A percentile compares a stretch with the other conserved stretches of the same genome.
These are phyloP conservation scores for Peribatodes rhomboidaria DNA, from an alignment of 2,888 invertebrate genomes.

Conservation along the genomic window DNA sequence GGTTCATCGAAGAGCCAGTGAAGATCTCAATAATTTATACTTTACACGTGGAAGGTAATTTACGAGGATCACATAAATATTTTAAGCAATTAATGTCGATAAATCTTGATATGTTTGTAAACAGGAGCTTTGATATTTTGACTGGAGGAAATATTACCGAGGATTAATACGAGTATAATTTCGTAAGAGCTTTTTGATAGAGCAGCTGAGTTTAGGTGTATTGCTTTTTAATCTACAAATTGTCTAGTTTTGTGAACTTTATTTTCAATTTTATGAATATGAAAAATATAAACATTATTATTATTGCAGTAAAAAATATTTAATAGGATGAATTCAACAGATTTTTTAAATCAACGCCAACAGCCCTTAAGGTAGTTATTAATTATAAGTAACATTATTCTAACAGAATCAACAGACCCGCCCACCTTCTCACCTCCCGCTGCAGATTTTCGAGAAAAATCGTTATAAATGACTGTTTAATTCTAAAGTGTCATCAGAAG, in stretches of 20 bases:
- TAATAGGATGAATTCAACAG: no score
- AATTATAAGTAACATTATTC: no score
- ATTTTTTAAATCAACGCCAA: no score
- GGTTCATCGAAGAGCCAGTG: background rate
- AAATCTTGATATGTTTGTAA: constrained; percentile 23
- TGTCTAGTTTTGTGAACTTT: no score
- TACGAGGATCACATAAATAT: constrained; percentile 10
- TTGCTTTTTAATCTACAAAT: background rate
- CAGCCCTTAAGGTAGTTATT: no score
- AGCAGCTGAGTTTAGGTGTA: background rate
- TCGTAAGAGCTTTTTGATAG: background rate
- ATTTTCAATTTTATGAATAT: no score
- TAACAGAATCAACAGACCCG: background rate
- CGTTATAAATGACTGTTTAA: background rate
- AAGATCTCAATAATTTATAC: background rate
- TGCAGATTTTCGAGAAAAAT: background rate
- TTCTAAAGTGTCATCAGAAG: constrained; percentile 1
- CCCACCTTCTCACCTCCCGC: background rate
- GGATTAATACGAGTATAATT: background rate
- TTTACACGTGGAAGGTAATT: constrained; percentile 6
- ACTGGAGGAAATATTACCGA: constrained; percentile 9
- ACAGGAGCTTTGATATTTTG: constrained; percentile 22
- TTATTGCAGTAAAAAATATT: no score
- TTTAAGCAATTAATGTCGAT: constrained; percentile 14
- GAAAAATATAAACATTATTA: no score